Base-by-base conservation (phyloP, 2,888 invertebrate genomes). In the Caenorhabditis imperialis region DNA sequence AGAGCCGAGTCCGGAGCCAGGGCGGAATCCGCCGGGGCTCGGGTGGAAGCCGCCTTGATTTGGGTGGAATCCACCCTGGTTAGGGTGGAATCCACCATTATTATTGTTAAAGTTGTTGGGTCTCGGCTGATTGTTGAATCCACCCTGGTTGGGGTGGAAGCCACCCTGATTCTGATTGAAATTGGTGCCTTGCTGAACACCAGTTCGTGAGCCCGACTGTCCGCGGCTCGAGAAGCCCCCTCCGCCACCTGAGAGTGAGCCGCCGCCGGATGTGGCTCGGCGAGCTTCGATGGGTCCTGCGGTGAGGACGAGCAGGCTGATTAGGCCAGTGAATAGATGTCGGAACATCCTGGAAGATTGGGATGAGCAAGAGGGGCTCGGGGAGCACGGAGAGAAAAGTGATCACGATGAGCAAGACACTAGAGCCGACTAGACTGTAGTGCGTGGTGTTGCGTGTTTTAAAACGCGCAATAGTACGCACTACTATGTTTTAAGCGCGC, bases 1-100 rank as follows among this genome's bases (percentile, higher is more conserved):
- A 12, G 77, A 77, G 5, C 77, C 77, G 16, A 55, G 54, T 16
- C 77, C 77, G 18, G 20, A 45, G 18, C 77, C 77, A 3, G 65
- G 57, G 16, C 65, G 71, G 73, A 69, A 77, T 45, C 76, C 58
- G 50, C 12, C 58, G 54, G n/a, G 27, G 51, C 38, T 62, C 10
- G 20, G 20, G 23, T 71, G 53, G 53, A 58, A 55, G 22, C 71
- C 71, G 47, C 71, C 71, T 33, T 65, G 63, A n/a, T 65, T 65
- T 25, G 40, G 48, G 3, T 63, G 54, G 63, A 54, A 63, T 12
- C 53, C 63, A 16, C 62, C 62, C 18, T 38, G 44, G 20, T 60
- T 60, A 12, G 57, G 45, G 22, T 57, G 57, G 33, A 57, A 57
- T 30, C 57, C 57, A 16, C 38, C 38, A n/a, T 12, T 35, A 40